phyloP scores from a whole-genome alignment of 2,113 vertebrate species.

The Semicossyphus pulcher region DNA sequence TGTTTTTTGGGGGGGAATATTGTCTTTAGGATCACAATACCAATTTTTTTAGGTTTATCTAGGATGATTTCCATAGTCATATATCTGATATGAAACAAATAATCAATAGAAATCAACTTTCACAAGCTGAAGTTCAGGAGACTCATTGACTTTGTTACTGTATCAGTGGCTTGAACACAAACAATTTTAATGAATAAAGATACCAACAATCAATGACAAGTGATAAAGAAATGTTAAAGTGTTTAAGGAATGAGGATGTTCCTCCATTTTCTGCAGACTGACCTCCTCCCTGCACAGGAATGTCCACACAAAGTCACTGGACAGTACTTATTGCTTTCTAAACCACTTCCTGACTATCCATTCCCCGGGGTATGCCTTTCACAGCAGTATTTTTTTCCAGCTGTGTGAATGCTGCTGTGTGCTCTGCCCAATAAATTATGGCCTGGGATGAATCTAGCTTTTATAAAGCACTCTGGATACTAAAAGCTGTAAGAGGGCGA shows the following conservation, averaged over 20 bases:
- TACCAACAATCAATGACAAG: background rate
- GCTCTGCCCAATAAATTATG: constrained; percentile 27
- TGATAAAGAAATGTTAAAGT: background rate
- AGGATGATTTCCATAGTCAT: background rate
- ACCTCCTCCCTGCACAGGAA: constrained; percentile 71
- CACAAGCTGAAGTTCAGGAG: background rate
- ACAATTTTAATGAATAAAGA: background rate
- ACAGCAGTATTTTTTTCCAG: constrained; percentile 15
- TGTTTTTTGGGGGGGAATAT: no score
- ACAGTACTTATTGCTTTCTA: constrained; percentile 59
- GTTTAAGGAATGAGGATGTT: constrained; percentile 36
- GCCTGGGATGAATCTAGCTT: constrained; percentile 53
- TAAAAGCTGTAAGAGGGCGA: constrained; percentile 8
- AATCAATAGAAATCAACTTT: background rate
- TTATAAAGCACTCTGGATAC: constrained; percentile 26
- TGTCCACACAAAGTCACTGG: constrained; percentile 64
- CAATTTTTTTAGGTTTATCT: background rate
- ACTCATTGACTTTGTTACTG: background rate
- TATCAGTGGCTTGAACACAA: background rate
- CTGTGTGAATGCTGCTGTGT: constrained; percentile 37
- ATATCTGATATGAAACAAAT: background rate
- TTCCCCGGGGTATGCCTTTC: constrained; percentile 22
- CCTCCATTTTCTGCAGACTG: constrained; percentile 13
- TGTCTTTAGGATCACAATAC: no score
- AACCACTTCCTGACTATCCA: constrained; percentile 70